These are phyloP conservation scores for Tolmerus cingulatus DNA, from an alignment of 2,888 invertebrate species.

Conservation along the genomic window DNA sequence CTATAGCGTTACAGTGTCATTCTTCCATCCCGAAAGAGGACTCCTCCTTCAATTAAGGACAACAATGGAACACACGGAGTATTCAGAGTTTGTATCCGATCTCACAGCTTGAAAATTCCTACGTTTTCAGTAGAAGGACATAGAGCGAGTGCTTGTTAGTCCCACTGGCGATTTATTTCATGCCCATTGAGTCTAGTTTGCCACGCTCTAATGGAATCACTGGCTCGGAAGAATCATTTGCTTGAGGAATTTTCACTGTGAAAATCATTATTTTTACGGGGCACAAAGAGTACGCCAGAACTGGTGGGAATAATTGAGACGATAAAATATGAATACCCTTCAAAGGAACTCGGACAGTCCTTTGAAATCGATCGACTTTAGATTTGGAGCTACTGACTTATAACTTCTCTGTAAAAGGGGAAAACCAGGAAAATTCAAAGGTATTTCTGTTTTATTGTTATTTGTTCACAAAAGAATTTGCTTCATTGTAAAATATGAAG, in stretches of 20 bases:
- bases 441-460: neutral
- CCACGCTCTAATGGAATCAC: constrained; percentile 5
- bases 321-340: neutral
- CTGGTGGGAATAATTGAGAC: neutral
- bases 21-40: neutral
- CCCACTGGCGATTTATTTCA: constrained; percentile 9
- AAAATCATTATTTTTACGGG: constrained; percentile 5
- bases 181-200: constrained; percentile 13
- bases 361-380: neutral
- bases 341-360: neutral
- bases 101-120: neutral
- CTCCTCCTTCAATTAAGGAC: neutral
- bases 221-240: constrained; percentile 2
- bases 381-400: neutral
- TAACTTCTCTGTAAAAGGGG: neutral
- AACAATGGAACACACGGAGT: neutral
- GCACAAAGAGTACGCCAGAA: neutral
- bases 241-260: constrained; percentile 2
- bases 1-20: neutral
- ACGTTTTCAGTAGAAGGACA: neutral
- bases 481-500: neutral
- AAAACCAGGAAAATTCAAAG: neutral
- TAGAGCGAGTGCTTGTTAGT: constrained; percentile 1
- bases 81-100: neutral
- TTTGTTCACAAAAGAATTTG: neutral